Base-by-base conservation (phyloP, 2,888 invertebrate species). In the Cosmia pyralina region DNA sequence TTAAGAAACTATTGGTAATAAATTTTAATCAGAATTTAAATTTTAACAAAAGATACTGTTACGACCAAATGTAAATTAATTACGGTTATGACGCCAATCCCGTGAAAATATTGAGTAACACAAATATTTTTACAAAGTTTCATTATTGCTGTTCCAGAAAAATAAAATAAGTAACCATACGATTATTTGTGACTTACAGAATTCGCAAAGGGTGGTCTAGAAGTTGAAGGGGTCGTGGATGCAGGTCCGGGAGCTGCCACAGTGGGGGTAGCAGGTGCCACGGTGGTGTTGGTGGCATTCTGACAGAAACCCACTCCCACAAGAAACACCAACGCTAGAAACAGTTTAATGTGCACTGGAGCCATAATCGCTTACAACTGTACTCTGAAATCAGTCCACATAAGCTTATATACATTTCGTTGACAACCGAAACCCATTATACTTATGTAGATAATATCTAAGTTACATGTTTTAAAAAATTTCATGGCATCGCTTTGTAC, bases 291-390 rank as follows among this genome's bases (percentile, higher is more conserved):
- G 50, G 86, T 87, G 19, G 64, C 75, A 52, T 85, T 85, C 22
- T 89, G 90, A 64, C 89, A 81, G 5, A 77, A 52, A 28, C 72
- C 87, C 62, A 88, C 69, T 13, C 84, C 87, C 13, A 90, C 73
- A 7, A 90, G 1, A 7, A 81, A 75, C n/a, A 85, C 59, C n/a
- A 90, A 53, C 19, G 89, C 74, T 6, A 89, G 22, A 34, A 88
- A 79, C n/a, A 90, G 11, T 72, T 74, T 50, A 44, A 88, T 82
- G 75, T 87, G 80, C 55, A 84, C 70, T 60, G 77, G 77, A 72
- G 85, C 85, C 90, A 90, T 90, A 72, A 77, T 85, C 28, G 19
- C 64, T 70, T 68, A 72, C 79, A 75, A 84, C 81, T 84, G 73
- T 81, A 71, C 67, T 67, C 69, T 66, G 34, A 74, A 52, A 77